Evolutionary conservation across 1,140 invertebrate genomes (phyloP).

Genomic region (Heliconius eleuchia): DNA sequence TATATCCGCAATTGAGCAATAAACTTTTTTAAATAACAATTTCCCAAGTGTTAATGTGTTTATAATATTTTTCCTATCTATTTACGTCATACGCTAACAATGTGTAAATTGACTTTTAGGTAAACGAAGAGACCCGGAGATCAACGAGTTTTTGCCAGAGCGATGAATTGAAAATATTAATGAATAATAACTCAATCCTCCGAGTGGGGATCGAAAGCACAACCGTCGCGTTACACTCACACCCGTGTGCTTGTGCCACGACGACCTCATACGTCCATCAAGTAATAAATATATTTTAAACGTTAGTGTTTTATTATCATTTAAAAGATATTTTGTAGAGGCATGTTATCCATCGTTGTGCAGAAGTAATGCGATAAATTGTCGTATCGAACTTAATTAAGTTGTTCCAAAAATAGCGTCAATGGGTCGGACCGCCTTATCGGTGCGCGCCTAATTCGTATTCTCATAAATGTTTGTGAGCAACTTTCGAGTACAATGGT

Average conservation of each 20-base stretch:
- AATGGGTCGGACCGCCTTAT: conserved; percentile 35
- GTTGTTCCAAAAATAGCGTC: conserved; percentile 31
- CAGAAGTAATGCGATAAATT: conserved; percentile 24
- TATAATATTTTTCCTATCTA: not conserved
- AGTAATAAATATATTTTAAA: not conserved
- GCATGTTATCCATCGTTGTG: conserved; percentile 17
- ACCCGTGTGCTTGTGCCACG: no score
- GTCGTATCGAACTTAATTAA: conserved; percentile 31
- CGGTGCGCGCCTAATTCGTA: conserved; percentile 46
- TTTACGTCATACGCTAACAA: no score
- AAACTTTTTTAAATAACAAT: not conserved
- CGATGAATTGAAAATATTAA: no score
- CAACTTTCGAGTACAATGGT: not conserved
- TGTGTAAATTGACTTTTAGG: no score
- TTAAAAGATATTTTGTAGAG: conserved; percentile 2
- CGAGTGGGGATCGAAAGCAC: no score
- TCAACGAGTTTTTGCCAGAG: no score
- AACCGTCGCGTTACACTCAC: no score
- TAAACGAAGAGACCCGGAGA: no score
- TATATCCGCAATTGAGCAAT: not conserved
- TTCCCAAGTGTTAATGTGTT: not conserved
- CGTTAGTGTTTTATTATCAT: conserved; percentile 12
- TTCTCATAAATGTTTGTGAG: conserved; percentile 41
- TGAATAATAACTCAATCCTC: no score
- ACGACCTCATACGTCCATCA: not conserved